These are phyloP conservation scores for Acomys russatus DNA, from an alignment of 2,797 vertebrate genomes.

Conservation along the genomic window DNA sequence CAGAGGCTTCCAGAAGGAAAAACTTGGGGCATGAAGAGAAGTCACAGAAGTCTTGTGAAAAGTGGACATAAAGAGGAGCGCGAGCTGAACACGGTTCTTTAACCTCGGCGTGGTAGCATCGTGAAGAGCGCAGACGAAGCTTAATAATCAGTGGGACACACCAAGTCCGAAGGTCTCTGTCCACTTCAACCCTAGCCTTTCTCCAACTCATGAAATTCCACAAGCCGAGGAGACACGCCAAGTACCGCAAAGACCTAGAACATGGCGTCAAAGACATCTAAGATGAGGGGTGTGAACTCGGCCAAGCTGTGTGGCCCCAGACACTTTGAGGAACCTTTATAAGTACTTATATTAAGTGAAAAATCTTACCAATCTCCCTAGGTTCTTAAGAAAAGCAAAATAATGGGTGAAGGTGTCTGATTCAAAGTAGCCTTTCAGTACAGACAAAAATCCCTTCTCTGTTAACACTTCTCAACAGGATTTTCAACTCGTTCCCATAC, in stretches of 20 bases:
- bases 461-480: neutral
- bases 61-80: neutral
- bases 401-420: neutral
- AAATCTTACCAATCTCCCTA: constrained; percentile 20
- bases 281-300: neutral
- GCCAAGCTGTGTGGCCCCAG: neutral
- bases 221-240: neutral
- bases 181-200: neutral
- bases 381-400: constrained; percentile 59
- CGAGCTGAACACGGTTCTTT: neutral
- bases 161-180: neutral
- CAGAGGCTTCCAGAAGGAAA: neutral
- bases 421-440: neutral
- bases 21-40: neutral
- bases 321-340: neutral
- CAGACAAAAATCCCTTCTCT: neutral
- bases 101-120: neutral
- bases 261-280: neutral
- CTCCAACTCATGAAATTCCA: neutral
- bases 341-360: neutral
- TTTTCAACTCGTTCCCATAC: neutral
- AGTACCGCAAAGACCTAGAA: constrained; percentile 21
- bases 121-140: neutral
- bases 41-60: neutral
- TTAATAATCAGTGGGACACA: neutral